These are phyloP conservation scores for Bostrychus sinensis DNA, from an alignment of 2,113 vertebrate species.

Conservation along the genomic window DNA sequence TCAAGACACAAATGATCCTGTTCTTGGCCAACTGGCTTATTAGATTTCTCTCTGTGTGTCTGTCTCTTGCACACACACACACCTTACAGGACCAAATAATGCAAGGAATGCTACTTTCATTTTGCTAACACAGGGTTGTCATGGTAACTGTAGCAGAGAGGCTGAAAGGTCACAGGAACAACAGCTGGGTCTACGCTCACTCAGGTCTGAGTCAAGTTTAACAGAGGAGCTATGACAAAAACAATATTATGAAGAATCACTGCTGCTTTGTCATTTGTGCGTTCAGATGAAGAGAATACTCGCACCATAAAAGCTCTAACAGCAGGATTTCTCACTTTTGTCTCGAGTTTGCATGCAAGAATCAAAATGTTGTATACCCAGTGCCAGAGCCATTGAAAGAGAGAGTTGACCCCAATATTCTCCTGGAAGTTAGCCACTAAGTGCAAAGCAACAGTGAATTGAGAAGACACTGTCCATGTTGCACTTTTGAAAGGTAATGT, in stretches of 20 bases:
- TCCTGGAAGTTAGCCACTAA: no score
- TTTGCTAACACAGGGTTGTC: conserved; percentile 51
- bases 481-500: no score
- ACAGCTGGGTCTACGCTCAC: conserved; percentile 12
- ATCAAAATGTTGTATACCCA: no score
- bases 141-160: conserved; percentile 51
- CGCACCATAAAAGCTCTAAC: no score
- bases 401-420: no score
- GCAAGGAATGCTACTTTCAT: conserved; percentile 65
- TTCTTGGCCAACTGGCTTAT: conserved; percentile 32
- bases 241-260: conserved; percentile 5
- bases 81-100: conserved; percentile 53
- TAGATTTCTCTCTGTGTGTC: conserved; percentile 26
- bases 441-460: no score
- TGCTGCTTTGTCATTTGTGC: not conserved
- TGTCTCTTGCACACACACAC: conserved; percentile 12
- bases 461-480: no score
- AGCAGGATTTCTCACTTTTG: no score
- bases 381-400: no score
- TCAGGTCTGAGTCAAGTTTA: conserved; percentile 6
- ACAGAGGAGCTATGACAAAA: not conserved
- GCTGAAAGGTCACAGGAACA: conserved; percentile 32
- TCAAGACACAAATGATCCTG: conserved; percentile 27
- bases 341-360: no score
- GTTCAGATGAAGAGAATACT: no score